Base-by-base conservation (phyloP, 2,797 vertebrate species). In the Scomberomorus guttatus region DNA sequence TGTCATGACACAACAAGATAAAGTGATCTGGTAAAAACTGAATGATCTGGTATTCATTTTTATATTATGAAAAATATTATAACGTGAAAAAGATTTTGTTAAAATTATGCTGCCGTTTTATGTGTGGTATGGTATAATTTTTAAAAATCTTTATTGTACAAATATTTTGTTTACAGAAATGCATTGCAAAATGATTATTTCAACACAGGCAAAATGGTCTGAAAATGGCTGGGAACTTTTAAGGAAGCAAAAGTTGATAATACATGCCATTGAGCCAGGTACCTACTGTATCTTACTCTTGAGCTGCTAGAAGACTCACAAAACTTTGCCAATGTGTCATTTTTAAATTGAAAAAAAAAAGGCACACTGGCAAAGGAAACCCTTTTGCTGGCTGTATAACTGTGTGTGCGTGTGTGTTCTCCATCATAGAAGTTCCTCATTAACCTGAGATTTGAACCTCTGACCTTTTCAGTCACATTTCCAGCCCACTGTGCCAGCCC, bases 391-490 rank as follows among this genome's bases (percentile, higher is more conserved):
- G 54, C 72, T 57, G 39, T 25, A 27, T 27, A 29, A 62, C 55
- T 51, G 12, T 42, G 54, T 66, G 57, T 82, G 44, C 13, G 46
- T 62, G 79, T 81, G 81, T 79, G 79, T 83, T 81, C 77, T 11
- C 52, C 60, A 80, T 84, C 77, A 76, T 75, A 69, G 54, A 72
- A 70, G 76, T 83, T 88, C 60, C 59, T 74, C 74, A 89, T 86
- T 88, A 91, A 90, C 88, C 86, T 88, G 75, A 75, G 80, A 77
- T 82, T 50, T 90, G 77, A 93, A 87, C 91, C 67, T n/a, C 25
- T 84, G 83, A 87, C 90, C 86, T 77, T 56, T 56, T 68, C 75
- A 66, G 63, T 85, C 51, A 81, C 72, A 74, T 87, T 90, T 91
- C 87, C 90, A 92, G 62, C 34, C n/a, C 0, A 0, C 72, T 46